phyloP scores from a whole-genome alignment of 2,113 vertebrate genomes.

The Pachypanchax playfairii region DNA sequence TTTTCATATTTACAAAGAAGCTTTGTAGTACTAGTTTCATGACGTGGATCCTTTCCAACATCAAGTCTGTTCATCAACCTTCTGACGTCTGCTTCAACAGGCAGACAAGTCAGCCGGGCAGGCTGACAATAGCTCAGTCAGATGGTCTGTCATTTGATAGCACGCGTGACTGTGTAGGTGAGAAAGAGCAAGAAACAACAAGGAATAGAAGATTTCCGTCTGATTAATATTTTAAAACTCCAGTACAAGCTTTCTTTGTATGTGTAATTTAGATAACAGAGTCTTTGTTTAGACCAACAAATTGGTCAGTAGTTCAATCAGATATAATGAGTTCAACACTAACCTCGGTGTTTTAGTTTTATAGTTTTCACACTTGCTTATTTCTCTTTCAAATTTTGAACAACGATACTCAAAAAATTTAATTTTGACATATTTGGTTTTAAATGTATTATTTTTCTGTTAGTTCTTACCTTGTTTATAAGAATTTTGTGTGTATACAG shows the following conservation, averaged over 20 bases:
- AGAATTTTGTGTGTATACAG: not conserved
- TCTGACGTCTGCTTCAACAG: constrained; percentile 20
- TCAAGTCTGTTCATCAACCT: constrained; percentile 23
- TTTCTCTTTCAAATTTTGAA: no score
- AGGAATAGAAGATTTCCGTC: constrained; percentile 40
- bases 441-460: no score
- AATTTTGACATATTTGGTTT: no score
- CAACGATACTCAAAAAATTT: no score
- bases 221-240: constrained; percentile 74
- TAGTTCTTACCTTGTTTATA: not conserved
- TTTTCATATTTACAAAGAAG: constrained; percentile 2
- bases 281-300: constrained; percentile 15
- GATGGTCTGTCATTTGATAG: constrained; percentile 69
- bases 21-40: constrained; percentile 2
- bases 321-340: not conserved
- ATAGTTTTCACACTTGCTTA: not conserved
- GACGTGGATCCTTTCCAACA: constrained; percentile 13
- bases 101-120: constrained; percentile 4
- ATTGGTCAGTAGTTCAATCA: constrained; percentile 13
- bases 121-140: constrained; percentile 41
- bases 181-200: constrained; percentile 24
- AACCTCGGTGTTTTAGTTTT: not conserved
- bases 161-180: constrained; percentile 33
- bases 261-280: constrained; percentile 40
- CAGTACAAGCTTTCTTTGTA: constrained; percentile 66